These are phyloP conservation scores for Apotomis betuletana DNA, from an alignment of 2,888 invertebrate species.

Conservation along the genomic window DNA sequence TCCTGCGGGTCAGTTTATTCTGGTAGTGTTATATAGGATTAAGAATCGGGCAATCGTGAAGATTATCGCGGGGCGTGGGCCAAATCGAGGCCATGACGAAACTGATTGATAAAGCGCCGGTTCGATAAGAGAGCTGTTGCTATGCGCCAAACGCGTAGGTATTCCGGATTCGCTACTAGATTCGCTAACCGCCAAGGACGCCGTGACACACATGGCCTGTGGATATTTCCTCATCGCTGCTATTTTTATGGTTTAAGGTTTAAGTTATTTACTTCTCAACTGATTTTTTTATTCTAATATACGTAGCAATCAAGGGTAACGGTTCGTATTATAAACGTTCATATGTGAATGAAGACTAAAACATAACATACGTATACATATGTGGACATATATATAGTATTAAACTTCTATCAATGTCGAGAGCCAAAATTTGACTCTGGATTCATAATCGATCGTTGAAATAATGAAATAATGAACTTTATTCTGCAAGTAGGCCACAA, in stretches of 20 bases:
- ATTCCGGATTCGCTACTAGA: conserved; percentile 17
- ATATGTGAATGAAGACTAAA: too few species aligned
- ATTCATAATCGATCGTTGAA: too few species aligned
- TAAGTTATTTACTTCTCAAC: background rate
- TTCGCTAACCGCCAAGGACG: conserved; percentile 32
- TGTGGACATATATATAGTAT: too few species aligned
- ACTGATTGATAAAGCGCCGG: conserved; percentile 77
- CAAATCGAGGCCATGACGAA: conserved; percentile 76
- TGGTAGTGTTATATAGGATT: conserved; percentile 62
- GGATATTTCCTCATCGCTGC: conserved; percentile 20
- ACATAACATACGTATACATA: too few species aligned
- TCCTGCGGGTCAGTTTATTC: conserved; percentile 49
- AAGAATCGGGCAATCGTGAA: conserved; percentile 76
- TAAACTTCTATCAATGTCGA: too few species aligned
- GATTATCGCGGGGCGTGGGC: conserved; percentile 74
- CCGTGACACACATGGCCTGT: conserved; percentile 8
- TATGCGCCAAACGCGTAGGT: conserved; percentile 49
- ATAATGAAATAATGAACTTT: too few species aligned
- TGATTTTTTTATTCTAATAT: too few species aligned
- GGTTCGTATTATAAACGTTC: too few species aligned
- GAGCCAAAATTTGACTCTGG: too few species aligned
- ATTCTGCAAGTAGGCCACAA: too few species aligned
- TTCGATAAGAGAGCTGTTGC: conserved; percentile 68
- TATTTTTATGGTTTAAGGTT: conserved; percentile 11
- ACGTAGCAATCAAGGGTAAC: too few species aligned